Conservation (phyloP, 1,140 invertebrate species). For the Calephelis nemesis region DNA sequence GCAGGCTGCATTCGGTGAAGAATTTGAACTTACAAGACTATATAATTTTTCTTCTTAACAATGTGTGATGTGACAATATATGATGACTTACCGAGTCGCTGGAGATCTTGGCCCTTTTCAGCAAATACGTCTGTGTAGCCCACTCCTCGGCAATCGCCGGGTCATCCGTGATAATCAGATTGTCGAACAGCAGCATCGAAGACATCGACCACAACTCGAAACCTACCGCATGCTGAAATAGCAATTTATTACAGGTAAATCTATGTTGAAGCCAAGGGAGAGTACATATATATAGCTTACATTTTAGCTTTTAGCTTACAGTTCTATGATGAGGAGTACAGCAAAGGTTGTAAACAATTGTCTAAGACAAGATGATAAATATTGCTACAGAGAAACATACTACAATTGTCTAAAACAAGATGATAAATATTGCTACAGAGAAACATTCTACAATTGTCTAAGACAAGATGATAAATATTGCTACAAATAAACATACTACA, state of each 20-base stretch:
- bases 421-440: too few relatives aligned
- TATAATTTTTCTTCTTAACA: background rate
- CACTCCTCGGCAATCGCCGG: conserved; percentile 88
- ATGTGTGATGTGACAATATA: background rate
- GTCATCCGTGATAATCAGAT: conserved; percentile 95
- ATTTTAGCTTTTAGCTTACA: background rate
- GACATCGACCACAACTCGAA: conserved; percentile 99
- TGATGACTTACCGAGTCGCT: conserved; percentile 85
- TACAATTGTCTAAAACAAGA: too few relatives aligned
- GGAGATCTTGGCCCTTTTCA: conserved; percentile 90
- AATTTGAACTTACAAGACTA: too few relatives aligned
- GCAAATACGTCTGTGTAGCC: conserved; percentile 90
- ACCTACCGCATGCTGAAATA: conserved; percentile 89
- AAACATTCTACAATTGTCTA: too few relatives aligned
- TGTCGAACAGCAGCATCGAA: conserved; percentile 95
- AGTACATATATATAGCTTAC: background rate
- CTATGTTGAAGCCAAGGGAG: background rate
- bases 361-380: background rate
- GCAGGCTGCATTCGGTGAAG: too few relatives aligned
- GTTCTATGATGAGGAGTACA: background rate
- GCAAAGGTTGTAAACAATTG: too few relatives aligned
- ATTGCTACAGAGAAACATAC: too few relatives aligned
- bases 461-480: too few relatives aligned
- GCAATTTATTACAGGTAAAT: background rate
- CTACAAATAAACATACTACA: too few relatives aligned